These are phyloP conservation scores for Noctua pronuba DNA, from an alignment of 2,888 invertebrate genomes.

Conservation along the genomic window DNA sequence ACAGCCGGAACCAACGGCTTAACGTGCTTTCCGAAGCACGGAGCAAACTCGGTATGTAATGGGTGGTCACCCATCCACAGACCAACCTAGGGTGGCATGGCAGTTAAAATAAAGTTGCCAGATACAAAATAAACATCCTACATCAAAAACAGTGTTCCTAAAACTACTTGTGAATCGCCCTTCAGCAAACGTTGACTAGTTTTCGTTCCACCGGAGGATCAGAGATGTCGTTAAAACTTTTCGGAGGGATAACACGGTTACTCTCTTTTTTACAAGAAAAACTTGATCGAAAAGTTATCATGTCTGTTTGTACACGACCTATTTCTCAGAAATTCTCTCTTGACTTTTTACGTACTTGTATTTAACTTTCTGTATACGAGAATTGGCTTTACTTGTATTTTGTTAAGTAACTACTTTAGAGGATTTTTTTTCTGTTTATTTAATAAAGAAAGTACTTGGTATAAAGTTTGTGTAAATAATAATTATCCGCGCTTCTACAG, in stretches of 20 bases:
- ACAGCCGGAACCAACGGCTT: too few relatives aligned
- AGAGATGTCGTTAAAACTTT: slow-evolving; percentile 83
- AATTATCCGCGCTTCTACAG: neutral
- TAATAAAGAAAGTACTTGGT: neutral
- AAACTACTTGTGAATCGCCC: slow-evolving; percentile 45
- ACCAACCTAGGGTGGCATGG: too few relatives aligned
- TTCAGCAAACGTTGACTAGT: slow-evolving; percentile 59
- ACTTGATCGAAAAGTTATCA: slow-evolving; percentile 75
- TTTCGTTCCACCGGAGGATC: slow-evolving; percentile 62
- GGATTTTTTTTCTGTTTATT: neutral
- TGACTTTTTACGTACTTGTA: slow-evolving; percentile 36
- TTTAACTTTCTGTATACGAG: slow-evolving; percentile 25
- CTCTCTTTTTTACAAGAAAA: slow-evolving; percentile 72
- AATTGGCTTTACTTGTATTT: slow-evolving; percentile 18
- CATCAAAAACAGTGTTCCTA: slow-evolving; percentile 24
- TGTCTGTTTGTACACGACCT: slow-evolving; percentile 71
- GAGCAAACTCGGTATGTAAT: too few relatives aligned
- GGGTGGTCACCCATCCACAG: too few relatives aligned
- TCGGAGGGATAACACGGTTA: slow-evolving; percentile 75
- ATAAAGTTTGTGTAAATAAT: neutral
- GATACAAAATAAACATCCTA: neutral
- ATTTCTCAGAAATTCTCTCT: slow-evolving; percentile 60
- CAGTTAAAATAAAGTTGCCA: neutral
- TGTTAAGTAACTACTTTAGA: slow-evolving; percentile 10
- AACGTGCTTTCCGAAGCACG: too few relatives aligned